Percentiles rank a stretch among this genome's conserved stretches.
These are phyloP conservation scores for Aleiodes sp. DNA, from an alignment of 1,140 invertebrate species.

Conservation along the genomic window DNA sequence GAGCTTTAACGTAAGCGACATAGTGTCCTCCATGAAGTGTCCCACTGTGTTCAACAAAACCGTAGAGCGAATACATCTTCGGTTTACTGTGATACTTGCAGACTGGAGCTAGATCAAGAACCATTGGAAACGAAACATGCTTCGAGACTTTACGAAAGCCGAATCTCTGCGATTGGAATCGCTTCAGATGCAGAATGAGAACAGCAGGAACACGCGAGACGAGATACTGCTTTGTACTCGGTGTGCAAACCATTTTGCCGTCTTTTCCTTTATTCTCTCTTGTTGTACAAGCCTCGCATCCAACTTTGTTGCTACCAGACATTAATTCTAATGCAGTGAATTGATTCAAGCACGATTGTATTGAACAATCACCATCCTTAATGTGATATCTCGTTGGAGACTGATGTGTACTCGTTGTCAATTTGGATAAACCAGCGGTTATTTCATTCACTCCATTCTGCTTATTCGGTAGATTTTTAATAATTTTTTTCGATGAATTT, in stretches of 20 bases:
- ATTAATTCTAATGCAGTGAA: constrained; percentile 91
- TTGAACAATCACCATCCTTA: constrained; percentile 81
- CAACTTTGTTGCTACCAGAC: constrained; percentile 90
- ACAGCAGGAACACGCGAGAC: constrained; percentile 91
- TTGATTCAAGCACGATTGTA: constrained; percentile 88
- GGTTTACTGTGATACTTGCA: constrained; percentile 81
- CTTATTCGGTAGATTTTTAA: constrained; percentile 1
- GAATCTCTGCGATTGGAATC: constrained; percentile 77
- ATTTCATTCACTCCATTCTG: constrained; percentile 38
- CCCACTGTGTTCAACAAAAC: constrained; percentile 94
- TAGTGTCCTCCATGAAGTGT: constrained; percentile 93
- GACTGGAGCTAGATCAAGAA: constrained; percentile 90
- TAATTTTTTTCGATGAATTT: not conserved
- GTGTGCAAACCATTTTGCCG: constrained; percentile 84
- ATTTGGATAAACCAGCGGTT: constrained; percentile 43
- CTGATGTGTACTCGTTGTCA: constrained; percentile 37
- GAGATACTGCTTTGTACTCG: constrained; percentile 91
- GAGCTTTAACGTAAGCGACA: constrained; percentile 88
- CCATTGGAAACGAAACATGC: constrained; percentile 86
- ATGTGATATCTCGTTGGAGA: constrained; percentile 71
- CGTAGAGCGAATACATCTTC: constrained; percentile 89
- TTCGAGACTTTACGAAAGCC: constrained; percentile 82
- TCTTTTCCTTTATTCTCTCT: constrained; percentile 65
- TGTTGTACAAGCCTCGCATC: constrained; percentile 89
- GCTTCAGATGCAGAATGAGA: constrained; percentile 93